Evolutionary conservation across 1,140 invertebrate genomes (phyloP).

Genomic region (Trypoxylus dichotomus): DNA sequence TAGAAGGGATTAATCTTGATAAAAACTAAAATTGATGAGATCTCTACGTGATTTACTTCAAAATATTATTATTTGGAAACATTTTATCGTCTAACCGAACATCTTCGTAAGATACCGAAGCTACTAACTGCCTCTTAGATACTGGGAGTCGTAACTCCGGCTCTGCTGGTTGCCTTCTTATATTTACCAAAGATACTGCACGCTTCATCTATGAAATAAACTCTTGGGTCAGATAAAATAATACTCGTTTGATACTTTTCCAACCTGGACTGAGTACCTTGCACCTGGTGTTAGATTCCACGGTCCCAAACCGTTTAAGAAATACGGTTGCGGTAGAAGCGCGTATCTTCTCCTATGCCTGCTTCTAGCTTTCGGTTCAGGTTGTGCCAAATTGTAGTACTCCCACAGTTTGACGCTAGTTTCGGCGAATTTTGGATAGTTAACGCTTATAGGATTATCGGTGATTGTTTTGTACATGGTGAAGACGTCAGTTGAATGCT

Average conservation of each 20-base stretch:
- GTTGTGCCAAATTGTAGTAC: conserved; percentile 36
- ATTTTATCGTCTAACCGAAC: conserved; percentile 40
- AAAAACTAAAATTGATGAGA: too few relatives aligned
- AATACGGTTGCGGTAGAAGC: conserved; percentile 53
- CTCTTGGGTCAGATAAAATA: neutral
- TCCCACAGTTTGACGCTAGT: conserved; percentile 44
- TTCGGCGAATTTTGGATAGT: conserved; percentile 37
- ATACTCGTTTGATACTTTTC: neutral
- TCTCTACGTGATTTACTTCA: conserved; percentile 11
- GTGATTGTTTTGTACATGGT: conserved; percentile 31
- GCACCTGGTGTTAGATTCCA: conserved; percentile 56
- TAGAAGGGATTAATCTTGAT: conserved; percentile 18
- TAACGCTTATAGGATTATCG: neutral
- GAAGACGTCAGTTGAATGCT: conserved; percentile 30
- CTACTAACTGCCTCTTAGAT: conserved; percentile 53
- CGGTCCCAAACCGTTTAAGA: conserved; percentile 57
- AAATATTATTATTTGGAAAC: conserved; percentile 33
- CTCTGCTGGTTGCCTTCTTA: conserved; percentile 49
- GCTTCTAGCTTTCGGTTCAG: conserved; percentile 29
- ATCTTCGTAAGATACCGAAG: conserved; percentile 54
- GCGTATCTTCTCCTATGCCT: conserved; percentile 55
- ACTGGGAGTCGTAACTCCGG: conserved; percentile 52
- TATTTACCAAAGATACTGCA: conserved; percentile 52
- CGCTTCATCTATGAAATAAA: conserved; percentile 42
- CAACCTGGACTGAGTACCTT: conserved; percentile 52